Evolutionary conservation across 1,140 invertebrate genomes (phyloP).

Genomic region (Samia ricini): DNA sequence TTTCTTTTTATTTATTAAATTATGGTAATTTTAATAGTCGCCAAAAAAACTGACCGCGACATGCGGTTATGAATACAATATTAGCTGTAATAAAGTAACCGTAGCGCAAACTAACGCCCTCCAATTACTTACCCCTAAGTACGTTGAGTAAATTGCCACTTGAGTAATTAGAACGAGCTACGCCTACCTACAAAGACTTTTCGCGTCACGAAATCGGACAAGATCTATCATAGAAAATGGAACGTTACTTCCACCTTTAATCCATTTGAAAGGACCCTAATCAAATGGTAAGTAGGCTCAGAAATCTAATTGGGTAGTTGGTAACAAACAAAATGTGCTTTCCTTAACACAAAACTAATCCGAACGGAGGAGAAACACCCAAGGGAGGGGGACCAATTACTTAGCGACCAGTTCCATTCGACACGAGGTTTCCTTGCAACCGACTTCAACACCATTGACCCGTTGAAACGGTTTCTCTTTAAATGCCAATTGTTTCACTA

Average conservation of each 20-base stretch:
- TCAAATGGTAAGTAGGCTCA: constrained; percentile 23
- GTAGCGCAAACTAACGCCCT: constrained; percentile 1
- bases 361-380: constrained; percentile 33
- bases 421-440: constrained; percentile 35
- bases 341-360: constrained; percentile 44
- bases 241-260: not conserved
- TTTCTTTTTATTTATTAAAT: not conserved
- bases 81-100: constrained; percentile 2
- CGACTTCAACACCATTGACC: constrained; percentile 12
- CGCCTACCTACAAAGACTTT: not conserved
- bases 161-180: not conserved
- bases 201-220: not conserved
- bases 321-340: constrained; percentile 37
- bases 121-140: constrained; percentile 2
- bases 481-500: not conserved
- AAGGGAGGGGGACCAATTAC: constrained; percentile 51
- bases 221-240: not conserved
- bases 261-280: constrained; percentile 8
- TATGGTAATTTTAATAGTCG: not conserved
- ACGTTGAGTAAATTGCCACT: constrained; percentile 1
- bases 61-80: not conserved
- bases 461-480: constrained; percentile 3
- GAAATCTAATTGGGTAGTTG: constrained; percentile 44
- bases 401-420: constrained; percentile 45
- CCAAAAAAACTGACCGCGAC: not conserved